These are phyloP conservation scores for Brachionus asplanchnoidis DNA, from an alignment of 1,140 invertebrate species.

Conservation along the genomic window DNA sequence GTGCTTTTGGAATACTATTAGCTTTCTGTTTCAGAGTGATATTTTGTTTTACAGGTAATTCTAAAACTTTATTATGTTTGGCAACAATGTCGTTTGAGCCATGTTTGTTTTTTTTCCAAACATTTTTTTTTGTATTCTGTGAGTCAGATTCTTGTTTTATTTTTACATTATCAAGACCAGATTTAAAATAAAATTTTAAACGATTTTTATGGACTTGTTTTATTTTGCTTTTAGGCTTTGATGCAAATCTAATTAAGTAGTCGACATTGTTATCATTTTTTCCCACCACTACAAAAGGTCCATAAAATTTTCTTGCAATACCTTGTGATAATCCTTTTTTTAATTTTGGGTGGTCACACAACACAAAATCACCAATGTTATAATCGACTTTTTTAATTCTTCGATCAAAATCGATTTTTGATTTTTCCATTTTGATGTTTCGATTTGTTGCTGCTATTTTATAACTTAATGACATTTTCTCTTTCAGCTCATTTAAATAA, in stretches of 20 bases:
- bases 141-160: too few species aligned
- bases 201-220: neutral
- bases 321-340: neutral
- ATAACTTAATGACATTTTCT: neutral
- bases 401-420: slow-evolving; percentile 1
- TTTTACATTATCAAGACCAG: too few species aligned
- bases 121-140: too few species aligned
- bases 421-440: neutral
- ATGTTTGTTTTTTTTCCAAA: too few species aligned
- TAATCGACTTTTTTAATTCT: neutral
- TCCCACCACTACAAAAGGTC: neutral
- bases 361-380: neutral
- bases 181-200: too few species aligned
- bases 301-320: neutral
- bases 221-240: neutral
- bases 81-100: too few species aligned
- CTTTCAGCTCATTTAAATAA: neutral
- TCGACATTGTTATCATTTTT: neutral
- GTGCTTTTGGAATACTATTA: too few species aligned
- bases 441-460: neutral
- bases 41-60: too few species aligned
- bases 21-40: too few species aligned
- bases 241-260: neutral
- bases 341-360: neutral
- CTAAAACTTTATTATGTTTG: too few species aligned